Evolutionary conservation across 2,888 invertebrate species (phyloP).

Genomic region (Agrotis ipsilon): DNA sequence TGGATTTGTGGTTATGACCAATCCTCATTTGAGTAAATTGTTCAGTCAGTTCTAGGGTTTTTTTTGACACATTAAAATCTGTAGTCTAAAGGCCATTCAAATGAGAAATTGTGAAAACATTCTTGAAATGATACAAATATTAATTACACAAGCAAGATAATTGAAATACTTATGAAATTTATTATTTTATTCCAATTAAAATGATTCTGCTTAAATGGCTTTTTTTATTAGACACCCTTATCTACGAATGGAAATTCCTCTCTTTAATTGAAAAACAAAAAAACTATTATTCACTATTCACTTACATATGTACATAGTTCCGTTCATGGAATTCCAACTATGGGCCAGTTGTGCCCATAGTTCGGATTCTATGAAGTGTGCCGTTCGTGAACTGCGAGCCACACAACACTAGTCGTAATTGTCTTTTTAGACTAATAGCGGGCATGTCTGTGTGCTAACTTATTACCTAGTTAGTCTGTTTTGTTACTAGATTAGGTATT

Average conservation of each 20-base stretch:
- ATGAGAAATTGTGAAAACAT: no score
- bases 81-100: no score
- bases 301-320: no score
- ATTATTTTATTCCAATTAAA: no score
- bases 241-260: no score
- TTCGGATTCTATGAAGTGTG: conserved; percentile 12
- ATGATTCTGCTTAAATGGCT: no score
- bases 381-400: conserved; percentile 8
- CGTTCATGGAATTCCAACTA: no score
- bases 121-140: background rate
- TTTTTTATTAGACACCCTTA: no score
- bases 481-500: conserved; percentile 39
- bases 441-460: conserved; percentile 44
- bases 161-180: background rate
- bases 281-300: background rate
- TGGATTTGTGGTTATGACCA: no score
- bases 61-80: no score
- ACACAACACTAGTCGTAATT: conserved; percentile 37
- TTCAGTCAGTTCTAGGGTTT: background rate
- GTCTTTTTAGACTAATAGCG: conserved; percentile 38
- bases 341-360: background rate
- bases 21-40: background rate
- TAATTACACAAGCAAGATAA: background rate
- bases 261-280: background rate
- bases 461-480: conserved; percentile 38